A percentile compares a stretch with the other conserved stretches of the same genome.
Evolutionary conservation across 2,797 vertebrate species (phyloP).

Genomic region (Psittacula echo): DNA sequence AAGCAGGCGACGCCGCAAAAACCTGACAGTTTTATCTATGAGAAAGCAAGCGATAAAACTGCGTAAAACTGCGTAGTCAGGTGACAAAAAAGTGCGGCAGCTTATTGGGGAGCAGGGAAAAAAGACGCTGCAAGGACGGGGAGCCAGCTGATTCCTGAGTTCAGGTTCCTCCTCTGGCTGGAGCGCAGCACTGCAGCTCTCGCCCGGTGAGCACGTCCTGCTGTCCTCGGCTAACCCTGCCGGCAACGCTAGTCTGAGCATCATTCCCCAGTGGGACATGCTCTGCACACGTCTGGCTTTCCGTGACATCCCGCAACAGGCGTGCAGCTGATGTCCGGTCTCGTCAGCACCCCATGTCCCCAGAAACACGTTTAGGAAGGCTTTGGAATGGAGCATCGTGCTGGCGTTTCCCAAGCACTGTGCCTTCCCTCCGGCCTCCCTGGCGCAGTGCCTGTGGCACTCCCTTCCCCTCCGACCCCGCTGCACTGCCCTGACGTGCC

Average conservation of each 20-base stretch:
- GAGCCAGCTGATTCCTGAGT: conserved; percentile 4
- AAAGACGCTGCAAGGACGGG: conserved; percentile 49
- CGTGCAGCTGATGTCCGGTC: not conserved
- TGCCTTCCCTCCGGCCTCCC: not conserved
- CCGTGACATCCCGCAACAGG: not conserved
- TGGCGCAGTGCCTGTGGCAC: rapidly evolving
- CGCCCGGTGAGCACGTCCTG: conserved; percentile 31
- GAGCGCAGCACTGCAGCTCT: conserved; percentile 57
- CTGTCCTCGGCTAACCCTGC: conserved; percentile 56
- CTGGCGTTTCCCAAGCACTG: not conserved
- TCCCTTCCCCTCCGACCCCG: no score
- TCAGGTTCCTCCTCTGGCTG: conserved; percentile 58
- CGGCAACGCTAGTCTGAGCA: not conserved
- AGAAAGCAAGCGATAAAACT: not conserved
- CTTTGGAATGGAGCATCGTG: rapidly evolving
- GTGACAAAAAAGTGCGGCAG: conserved; percentile 5
- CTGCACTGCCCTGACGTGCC: not conserved
- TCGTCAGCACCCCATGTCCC: rapidly evolving
- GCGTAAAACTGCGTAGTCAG: conserved; percentile 17
- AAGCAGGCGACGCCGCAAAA: not conserved
- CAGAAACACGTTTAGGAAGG: not conserved
- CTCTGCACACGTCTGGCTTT: not conserved
- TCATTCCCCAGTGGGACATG: not conserved
- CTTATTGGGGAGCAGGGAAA: conserved; percentile 10
- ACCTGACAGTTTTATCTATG: not conserved